Conservation (phyloP, 2,797 vertebrate genomes). For the Argya squamiceps region DNA sequence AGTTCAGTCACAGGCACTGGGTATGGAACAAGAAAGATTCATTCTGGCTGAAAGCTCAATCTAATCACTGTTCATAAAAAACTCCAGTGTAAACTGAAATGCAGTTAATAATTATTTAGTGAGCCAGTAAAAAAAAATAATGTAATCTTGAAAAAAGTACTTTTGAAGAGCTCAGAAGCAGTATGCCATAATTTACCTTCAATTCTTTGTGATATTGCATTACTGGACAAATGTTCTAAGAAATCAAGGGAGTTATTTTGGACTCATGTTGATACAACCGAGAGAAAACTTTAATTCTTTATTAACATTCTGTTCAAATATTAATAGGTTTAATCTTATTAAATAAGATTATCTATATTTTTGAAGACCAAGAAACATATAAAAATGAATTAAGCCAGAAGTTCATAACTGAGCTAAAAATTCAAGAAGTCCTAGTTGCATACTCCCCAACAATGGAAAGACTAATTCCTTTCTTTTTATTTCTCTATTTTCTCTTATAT, state of each 20-base stretch:
- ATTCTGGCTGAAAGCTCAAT: background rate
- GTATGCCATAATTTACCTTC: background rate
- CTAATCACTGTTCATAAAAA: background rate
- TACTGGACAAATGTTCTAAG: background rate
- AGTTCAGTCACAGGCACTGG: background rate
- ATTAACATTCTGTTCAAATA: background rate
- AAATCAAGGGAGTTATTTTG: background rate
- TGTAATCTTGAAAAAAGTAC: background rate
- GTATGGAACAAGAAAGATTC: background rate
- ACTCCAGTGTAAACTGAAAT: background rate
- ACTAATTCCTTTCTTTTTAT: background rate
- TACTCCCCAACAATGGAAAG: background rate
- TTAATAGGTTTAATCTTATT: conserved; percentile 1
- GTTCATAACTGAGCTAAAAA: background rate
- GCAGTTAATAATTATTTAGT: background rate
- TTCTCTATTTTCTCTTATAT: background rate
- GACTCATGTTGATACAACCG: background rate
- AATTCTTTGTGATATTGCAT: background rate
- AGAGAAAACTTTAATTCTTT: background rate
- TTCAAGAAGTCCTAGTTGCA: background rate
- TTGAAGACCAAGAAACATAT: background rate
- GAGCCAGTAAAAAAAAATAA: background rate
- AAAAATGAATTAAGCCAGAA: background rate
- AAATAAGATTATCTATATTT: background rate
- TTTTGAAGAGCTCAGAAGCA: background rate